Evolutionary conservation across 2,888 invertebrate species (phyloP), one percentile per base, ranked within the genome.

Genomic region (Iselma pallidipennis): DNA sequence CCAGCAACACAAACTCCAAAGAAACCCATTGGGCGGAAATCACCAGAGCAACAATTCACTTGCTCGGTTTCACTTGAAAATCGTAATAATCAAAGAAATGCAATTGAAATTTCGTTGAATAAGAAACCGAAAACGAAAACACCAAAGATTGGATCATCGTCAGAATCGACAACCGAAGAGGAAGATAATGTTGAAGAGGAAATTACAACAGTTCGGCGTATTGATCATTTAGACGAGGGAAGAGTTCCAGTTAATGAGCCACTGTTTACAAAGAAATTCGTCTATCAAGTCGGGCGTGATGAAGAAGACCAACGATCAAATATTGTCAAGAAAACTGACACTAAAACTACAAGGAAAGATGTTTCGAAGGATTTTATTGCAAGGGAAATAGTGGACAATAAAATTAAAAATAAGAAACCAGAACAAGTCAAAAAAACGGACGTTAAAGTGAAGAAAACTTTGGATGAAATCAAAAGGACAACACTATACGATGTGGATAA

Each of bases 181-280:
- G 67, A 67, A 51, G 57, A 67, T 58, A 55, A 59, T 56, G 6
- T 62, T 25, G 59, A 71, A 62, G 59, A 62, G 52, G 54, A 61
- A 58, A 21, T 67, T 31, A 29, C 45, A 9, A 58, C 54, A 45
- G 51, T 37, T 14, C 21, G 45, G 23, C 45, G 55, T 53, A 58
- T 48, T 33, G 29, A 50, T 10, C 31, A 62, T 37, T 19, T 55
- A 53, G 16, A 48, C 10, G 74, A 74, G 68, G 71, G 66, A 37
- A 71, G 56, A 66, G 65, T 75, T 28, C 80, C 80, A 12, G 74
- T 80, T 14, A 72, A 77, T 21, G 81, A 81, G 67, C 78, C 79
- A 10, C 28, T 76, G 4, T 64, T 71, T 19, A 72, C 73, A 19
- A 80, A 79, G 59, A 78, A 76, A 66, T 73, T 74, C 58, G 73